These are phyloP conservation scores for Grapholita molesta DNA, from an alignment of 1,140 invertebrate species.

Conservation along the genomic window DNA sequence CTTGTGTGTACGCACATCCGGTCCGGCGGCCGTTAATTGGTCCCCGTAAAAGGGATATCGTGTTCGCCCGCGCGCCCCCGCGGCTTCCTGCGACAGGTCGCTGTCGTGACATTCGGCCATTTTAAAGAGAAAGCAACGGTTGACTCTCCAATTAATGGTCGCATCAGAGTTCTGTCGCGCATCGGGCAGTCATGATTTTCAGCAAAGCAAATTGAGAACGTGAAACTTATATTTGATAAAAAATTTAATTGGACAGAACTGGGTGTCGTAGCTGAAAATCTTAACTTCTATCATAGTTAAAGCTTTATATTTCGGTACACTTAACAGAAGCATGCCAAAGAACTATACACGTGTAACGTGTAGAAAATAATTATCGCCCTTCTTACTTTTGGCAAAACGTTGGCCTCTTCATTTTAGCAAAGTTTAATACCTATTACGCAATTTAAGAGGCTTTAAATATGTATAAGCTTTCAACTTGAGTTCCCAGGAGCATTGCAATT, in stretches of 20 bases:
- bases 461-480: background rate
- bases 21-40: slow-evolving; percentile 72
- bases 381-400: no score
- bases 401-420: no score
- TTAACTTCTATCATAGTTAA: no score
- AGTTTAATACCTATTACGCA: no score
- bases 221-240: background rate
- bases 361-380: no score
- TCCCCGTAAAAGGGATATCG: slow-evolving; percentile 75
- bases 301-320: no score
- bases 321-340: background rate
- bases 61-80: slow-evolving; percentile 51
- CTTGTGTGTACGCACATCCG: slow-evolving; percentile 67
- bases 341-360: background rate
- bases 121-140: slow-evolving; percentile 23
- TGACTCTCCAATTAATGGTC: slow-evolving; percentile 23
- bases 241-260: background rate
- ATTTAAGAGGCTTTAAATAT: background rate
- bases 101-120: slow-evolving; percentile 37
- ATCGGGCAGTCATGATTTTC: background rate
- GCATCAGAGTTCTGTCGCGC: background rate
- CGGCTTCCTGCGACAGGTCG: slow-evolving; percentile 54
- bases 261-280: no score
- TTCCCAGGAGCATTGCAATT: slow-evolving; percentile 15
- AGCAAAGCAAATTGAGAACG: background rate